Conservation (phyloP, 2,113 vertebrate genomes). For the Bubo blakistoni region DNA sequence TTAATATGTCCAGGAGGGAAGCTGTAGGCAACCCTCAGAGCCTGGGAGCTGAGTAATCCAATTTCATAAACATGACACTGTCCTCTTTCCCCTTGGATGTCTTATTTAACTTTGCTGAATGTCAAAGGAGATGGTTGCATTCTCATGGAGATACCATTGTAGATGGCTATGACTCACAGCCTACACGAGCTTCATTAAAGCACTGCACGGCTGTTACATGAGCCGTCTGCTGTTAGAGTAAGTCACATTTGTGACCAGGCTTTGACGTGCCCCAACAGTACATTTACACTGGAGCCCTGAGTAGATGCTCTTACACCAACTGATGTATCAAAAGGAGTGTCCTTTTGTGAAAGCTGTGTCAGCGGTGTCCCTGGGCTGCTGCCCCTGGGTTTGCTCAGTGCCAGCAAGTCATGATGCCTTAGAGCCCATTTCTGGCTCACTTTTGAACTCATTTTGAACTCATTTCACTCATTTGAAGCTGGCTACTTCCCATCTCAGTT, state of each 20-base stretch:
- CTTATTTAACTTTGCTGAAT: neutral
- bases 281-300: neutral
- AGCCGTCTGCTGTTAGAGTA: neutral
- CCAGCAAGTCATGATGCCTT: rapidly evolving
- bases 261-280: neutral
- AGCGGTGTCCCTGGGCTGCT: neutral
- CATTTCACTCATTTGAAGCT: neutral
- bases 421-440: neutral
- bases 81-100: neutral
- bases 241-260: neutral
- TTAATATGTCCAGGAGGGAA: neutral
- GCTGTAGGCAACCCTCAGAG: neutral
- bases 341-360: neutral
- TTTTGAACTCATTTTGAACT: too few relatives aligned
- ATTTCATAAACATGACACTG: neutral
- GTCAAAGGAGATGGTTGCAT: neutral
- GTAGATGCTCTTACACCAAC: neutral
- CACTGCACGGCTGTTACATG: rapidly evolving
- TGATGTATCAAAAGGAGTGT: rapidly evolving
- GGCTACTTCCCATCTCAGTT: neutral
- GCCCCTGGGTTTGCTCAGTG: neutral
- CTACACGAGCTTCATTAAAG: neutral
- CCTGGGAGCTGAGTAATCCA: neutral
- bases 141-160: neutral
- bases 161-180: neutral